A percentile compares a stretch with the other conserved stretches of the same genome.
Evolutionary conservation across 2,888 invertebrate genomes (phyloP).

Genomic region (Lasioglossum villosulum): DNA sequence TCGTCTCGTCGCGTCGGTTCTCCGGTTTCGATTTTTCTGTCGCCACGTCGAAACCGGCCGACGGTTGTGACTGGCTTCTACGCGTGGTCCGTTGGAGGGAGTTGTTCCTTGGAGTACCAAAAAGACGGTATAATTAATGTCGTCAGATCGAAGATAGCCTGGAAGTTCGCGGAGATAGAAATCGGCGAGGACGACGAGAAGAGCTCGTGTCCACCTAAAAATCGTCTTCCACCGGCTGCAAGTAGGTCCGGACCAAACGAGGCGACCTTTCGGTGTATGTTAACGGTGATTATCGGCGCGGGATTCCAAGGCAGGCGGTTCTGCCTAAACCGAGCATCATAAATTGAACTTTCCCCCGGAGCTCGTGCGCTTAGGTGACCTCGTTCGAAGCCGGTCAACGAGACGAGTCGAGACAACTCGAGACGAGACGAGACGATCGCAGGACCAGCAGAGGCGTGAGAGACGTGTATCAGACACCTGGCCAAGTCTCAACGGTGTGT

Average conservation of each 20-base stretch:
- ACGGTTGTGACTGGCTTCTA: neutral
- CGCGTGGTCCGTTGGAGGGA: neutral
- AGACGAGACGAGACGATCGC: slow-evolving; percentile 23
- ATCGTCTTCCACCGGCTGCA: slow-evolving; percentile 46
- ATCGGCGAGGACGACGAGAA: slow-evolving; percentile 6
- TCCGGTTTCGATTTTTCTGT: slow-evolving; percentile 5
- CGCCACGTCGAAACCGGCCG: neutral
- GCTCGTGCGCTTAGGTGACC: slow-evolving; percentile 59
- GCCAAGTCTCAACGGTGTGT: slow-evolving; percentile 23
- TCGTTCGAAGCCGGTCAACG: slow-evolving; percentile 61
- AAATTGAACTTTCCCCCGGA: slow-evolving; percentile 74
- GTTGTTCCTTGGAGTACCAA: neutral
- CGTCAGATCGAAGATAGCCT: slow-evolving; percentile 12
- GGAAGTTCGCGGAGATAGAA: slow-evolving; percentile 30
- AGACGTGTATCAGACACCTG: slow-evolving; percentile 37
- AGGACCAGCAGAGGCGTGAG: slow-evolving; percentile 55
- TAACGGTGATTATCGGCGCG: slow-evolving; percentile 58
- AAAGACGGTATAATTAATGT: slow-evolving; percentile 7
- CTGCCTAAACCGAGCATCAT: slow-evolving; percentile 68
- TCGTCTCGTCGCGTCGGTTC: slow-evolving; percentile 2
- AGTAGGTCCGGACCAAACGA: slow-evolving; percentile 46
- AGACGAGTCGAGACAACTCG: slow-evolving; percentile 1
- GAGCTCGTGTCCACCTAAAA: slow-evolving; percentile 31
- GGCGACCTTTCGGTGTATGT: slow-evolving; percentile 59
- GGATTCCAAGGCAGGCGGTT: slow-evolving; percentile 67